phyloP scores from a whole-genome alignment of 2,797 vertebrate species.

The Hapalemur alaotrensis region DNA sequence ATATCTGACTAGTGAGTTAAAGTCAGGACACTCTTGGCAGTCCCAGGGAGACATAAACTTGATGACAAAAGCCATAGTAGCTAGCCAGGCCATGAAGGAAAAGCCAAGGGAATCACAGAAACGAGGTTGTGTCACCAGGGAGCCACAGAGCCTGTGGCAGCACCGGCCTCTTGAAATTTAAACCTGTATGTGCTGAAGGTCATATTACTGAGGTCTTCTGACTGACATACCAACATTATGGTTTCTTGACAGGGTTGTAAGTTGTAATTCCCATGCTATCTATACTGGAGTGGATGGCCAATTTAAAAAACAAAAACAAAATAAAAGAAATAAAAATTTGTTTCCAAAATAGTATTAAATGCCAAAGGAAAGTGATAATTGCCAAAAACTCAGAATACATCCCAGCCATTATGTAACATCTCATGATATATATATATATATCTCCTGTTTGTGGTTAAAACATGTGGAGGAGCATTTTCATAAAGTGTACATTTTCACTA shows the following conservation, averaged over 20 bases:
- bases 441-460: neutral
- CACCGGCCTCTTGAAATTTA: neutral
- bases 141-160: fast-evolving
- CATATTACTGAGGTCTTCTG: neutral
- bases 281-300: too few relatives aligned
- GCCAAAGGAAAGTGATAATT: neutral
- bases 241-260: neutral
- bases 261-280: neutral
- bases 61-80: neutral
- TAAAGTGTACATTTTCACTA: neutral
- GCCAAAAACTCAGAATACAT: neutral
- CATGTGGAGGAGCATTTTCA: neutral
- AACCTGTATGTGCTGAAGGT: neutral
- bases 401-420: neutral
- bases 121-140: neutral
- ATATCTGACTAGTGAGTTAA: neutral
- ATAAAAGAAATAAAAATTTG: neutral
- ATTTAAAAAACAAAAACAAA: neutral
- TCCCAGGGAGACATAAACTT: neutral
- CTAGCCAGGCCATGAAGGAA: neutral
- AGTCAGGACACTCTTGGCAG: neutral
- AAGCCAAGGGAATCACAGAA: neutral
- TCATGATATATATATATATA: neutral
- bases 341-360: neutral
- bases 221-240: too few relatives aligned